Evolutionary conservation across 2,797 vertebrate genomes (phyloP).

Genomic region (Dipus sagitta): DNA sequence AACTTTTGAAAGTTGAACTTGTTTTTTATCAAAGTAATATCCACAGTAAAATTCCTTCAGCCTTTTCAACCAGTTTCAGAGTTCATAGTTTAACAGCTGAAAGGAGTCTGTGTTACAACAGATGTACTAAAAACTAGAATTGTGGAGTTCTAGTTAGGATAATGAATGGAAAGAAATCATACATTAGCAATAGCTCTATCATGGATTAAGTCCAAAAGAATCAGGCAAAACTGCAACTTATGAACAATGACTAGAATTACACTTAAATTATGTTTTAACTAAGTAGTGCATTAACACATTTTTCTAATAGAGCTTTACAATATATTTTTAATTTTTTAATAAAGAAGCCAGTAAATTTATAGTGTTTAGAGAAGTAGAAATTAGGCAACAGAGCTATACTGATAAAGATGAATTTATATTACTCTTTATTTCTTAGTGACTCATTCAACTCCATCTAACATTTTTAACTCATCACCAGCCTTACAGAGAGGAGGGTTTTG

Average conservation of each 20-base stretch:
- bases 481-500: conserved; percentile 66
- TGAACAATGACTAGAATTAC: not conserved
- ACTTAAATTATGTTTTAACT: conserved; percentile 19
- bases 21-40: conserved; percentile 43
- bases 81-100: conserved; percentile 18
- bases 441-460: conserved; percentile 59
- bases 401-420: conserved; percentile 42
- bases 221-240: conserved; percentile 25
- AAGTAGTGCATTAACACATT: not conserved
- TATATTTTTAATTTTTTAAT: conserved; percentile 59
- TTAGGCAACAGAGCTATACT: conserved; percentile 36
- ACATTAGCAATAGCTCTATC: conserved; percentile 3
- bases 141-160: conserved; percentile 21
- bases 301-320: conserved; percentile 53
- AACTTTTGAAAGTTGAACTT: conserved; percentile 41
- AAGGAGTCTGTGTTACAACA: conserved; percentile 22
- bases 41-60: conserved; percentile 53
- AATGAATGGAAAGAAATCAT: not conserved
- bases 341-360: not conserved
- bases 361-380: conserved; percentile 57
- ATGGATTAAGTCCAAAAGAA: conserved; percentile 37
- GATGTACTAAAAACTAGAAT: conserved; percentile 40
- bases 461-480: conserved; percentile 68
- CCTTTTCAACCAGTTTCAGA: conserved; percentile 49
- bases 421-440: conserved; percentile 31